phyloP scores from a whole-genome alignment of 2,113 vertebrate genomes.

The Alethe diademata region DNA sequence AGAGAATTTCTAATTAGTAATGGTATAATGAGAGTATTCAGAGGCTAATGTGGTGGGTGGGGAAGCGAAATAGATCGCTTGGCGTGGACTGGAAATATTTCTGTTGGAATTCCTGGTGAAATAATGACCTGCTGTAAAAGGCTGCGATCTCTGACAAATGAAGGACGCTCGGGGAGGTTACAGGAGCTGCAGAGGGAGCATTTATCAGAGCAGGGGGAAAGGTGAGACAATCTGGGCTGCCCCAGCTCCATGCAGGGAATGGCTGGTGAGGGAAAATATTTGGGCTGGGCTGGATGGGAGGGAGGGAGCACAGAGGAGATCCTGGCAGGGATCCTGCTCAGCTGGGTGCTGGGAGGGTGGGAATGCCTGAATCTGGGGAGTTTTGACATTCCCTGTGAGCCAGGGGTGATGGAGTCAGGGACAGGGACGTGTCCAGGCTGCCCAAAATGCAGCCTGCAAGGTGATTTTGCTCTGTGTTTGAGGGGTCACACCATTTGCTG shows the following conservation, averaged over 20 bases:
- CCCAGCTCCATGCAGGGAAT: neutral
- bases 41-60: constrained; percentile 89
- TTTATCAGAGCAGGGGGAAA: neutral
- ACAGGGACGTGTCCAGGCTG: neutral
- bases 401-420: neutral
- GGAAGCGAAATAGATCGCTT: constrained; percentile 78
- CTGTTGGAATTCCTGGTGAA: constrained; percentile 52
- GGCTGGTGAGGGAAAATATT: neutral
- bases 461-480: neutral
- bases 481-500: neutral
- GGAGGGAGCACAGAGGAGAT: neutral
- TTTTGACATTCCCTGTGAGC: neutral
- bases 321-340: neutral
- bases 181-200: constrained; percentile 28
- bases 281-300: neutral
- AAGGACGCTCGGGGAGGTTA: constrained; percentile 53
- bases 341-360: neutral
- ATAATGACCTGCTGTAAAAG: constrained; percentile 65
- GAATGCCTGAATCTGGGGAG: fast-evolving
- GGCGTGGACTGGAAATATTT: constrained; percentile 75
- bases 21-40: constrained; percentile 97
- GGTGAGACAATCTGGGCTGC: neutral
- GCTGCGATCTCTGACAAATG: constrained; percentile 65
- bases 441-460: neutral
- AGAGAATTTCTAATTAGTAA: constrained; percentile 99